Conservation (phyloP, 2,797 vertebrate species). For the Lepus townsendii region DNA sequence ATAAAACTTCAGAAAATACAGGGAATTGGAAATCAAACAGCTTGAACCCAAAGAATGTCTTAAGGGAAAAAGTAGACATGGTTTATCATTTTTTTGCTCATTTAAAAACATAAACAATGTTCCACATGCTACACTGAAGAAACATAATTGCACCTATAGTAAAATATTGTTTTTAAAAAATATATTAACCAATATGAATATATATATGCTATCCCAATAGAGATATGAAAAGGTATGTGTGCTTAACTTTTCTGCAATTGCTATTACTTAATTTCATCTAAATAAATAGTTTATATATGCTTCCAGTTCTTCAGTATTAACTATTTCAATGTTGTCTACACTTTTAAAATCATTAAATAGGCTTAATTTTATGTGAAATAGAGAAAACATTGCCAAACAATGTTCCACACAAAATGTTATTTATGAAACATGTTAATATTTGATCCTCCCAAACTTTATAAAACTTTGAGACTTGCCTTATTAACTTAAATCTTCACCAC, state of each 20-base stretch:
- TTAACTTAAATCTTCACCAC: no score
- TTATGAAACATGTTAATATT: neutral
- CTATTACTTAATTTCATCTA: neutral
- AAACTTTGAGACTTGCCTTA: neutral
- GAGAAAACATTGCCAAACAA: neutral
- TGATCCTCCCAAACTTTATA: neutral
- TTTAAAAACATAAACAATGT: conserved; percentile 36
- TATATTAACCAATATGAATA: neutral
- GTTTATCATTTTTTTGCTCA: conserved; percentile 25
- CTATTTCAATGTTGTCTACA: conserved; percentile 12
- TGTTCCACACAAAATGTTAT: neutral
- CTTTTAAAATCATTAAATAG: neutral
- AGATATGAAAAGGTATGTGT: neutral
- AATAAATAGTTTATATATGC: neutral
- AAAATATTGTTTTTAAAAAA: neutral
- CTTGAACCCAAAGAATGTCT: conserved; percentile 42
- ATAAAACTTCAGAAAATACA: conserved; percentile 75
- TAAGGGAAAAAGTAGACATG: neutral
- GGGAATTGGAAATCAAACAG: conserved; percentile 75
- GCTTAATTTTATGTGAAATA: neutral
- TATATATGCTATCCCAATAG: neutral
- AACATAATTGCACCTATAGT: neutral
- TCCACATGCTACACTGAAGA: neutral
- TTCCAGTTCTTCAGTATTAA: neutral
- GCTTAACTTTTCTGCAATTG: neutral